These are phyloP conservation scores for Siniperca knerii DNA, from an alignment of 2,113 vertebrate species.

Conservation along the genomic window DNA sequence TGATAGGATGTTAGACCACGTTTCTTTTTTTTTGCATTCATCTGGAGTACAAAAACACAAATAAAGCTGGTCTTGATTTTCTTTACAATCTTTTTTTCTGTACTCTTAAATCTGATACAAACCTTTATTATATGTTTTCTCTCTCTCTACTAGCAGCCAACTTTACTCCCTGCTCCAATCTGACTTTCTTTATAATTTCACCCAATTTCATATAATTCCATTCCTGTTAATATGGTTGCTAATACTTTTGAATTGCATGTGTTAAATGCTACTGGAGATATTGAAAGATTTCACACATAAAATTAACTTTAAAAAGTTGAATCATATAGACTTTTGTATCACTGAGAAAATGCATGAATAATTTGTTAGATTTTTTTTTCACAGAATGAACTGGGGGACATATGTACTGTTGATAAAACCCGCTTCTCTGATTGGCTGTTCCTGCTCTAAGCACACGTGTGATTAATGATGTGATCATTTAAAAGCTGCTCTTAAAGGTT, in stretches of 20 bases:
- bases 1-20: too few relatives aligned
- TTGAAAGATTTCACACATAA: not conserved
- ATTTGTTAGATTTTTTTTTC: not conserved
- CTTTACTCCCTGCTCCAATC: not conserved
- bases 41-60: not conserved
- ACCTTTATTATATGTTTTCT: not conserved
- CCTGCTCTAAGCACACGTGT: not conserved
- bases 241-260: not conserved
- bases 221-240: not conserved
- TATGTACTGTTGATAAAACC: not conserved
- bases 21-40: not conserved
- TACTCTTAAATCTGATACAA: not conserved
- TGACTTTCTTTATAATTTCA: not conserved
- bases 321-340: not conserved
- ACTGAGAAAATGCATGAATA: not conserved
- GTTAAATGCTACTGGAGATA: not conserved
- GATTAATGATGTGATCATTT: not conserved
- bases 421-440: not conserved
- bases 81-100: not conserved
- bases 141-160: not conserved
- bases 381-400: not conserved
- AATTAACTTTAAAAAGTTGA: not conserved
- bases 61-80: not conserved
- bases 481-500: not conserved
- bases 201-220: not conserved